A percentile compares a stretch with the other conserved stretches of the same genome.
These are phyloP conservation scores for Sclerodermus sp. DNA, from an alignment of 2,888 invertebrate genomes.

Conservation along the genomic window DNA sequence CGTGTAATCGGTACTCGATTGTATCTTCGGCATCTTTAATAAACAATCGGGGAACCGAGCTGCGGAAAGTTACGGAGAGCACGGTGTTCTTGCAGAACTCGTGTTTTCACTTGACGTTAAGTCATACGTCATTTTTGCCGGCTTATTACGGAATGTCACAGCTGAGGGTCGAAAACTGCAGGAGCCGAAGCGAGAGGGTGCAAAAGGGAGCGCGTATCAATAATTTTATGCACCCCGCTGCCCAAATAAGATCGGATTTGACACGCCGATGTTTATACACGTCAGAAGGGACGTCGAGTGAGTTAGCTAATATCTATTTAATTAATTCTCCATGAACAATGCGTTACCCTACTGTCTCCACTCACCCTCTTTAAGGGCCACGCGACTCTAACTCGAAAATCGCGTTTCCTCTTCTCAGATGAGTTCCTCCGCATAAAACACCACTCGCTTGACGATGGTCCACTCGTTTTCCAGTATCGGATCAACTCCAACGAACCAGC, in stretches of 20 bases:
- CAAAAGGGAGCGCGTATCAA: constrained; percentile 27
- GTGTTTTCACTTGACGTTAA: not conserved
- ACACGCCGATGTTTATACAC: constrained; percentile 29
- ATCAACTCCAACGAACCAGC: too few relatives aligned
- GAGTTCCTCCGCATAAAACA: too few relatives aligned
- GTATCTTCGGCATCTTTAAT: too few relatives aligned
- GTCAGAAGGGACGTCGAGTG: constrained; percentile 38
- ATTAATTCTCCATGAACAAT: constrained; percentile 43
- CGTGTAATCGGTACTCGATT: too few relatives aligned
- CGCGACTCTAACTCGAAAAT: too few relatives aligned
- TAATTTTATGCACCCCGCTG: constrained; percentile 50
- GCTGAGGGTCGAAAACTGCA: not conserved
- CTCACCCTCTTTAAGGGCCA: constrained; percentile 1
- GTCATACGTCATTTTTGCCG: not conserved
- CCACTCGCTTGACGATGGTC: too few relatives aligned
- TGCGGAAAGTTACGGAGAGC: too few relatives aligned
- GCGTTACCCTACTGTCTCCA: constrained; percentile 20
- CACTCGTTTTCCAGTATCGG: too few relatives aligned
- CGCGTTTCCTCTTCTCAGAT: too few relatives aligned
- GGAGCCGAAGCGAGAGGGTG: not conserved
- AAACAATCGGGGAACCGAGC: too few relatives aligned
- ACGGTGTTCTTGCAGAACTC: too few relatives aligned
- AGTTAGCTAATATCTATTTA: constrained; percentile 54
- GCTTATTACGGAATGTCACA: not conserved
- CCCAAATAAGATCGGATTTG: constrained; percentile 46